phyloP scores from a whole-genome alignment of 92 coral and sea anemone species.

The Meandrina meandrites region DNA sequence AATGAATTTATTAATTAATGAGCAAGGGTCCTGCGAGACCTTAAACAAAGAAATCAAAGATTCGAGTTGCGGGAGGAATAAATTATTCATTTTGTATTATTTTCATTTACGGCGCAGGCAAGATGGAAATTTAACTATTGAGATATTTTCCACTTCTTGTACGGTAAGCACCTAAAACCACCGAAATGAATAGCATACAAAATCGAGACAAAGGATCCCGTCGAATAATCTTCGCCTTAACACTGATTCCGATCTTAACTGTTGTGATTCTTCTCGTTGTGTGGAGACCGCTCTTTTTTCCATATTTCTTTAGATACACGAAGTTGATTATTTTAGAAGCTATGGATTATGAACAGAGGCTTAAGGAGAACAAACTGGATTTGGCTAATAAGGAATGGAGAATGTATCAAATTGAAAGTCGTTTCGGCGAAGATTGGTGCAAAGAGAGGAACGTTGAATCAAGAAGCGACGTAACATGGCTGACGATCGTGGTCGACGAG shows the following conservation, averaged over 20 bases:
- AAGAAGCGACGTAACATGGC: conserved; percentile 55
- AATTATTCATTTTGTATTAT: too few species aligned
- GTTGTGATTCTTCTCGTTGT: background rate
- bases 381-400: conserved; percentile 52
- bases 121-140: too few species aligned
- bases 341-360: conserved; percentile 38
- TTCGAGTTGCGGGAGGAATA: too few species aligned
- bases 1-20: too few species aligned
- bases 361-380: conserved; percentile 9
- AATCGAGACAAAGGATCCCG: background rate
- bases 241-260: background rate
- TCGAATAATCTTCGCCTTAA: background rate
- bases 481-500: conserved; percentile 68
- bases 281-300: conserved; percentile 23
- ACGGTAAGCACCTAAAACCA: too few species aligned
- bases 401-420: conserved; percentile 44
- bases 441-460: conserved; percentile 5
- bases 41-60: too few species aligned
- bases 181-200: too few species aligned
- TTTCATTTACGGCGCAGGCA: too few species aligned
- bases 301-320: conserved; percentile 33
- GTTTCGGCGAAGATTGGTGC: conserved; percentile 54
- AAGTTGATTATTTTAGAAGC: conserved; percentile 27
- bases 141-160: too few species aligned
- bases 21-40: too few species aligned